phyloP scores from a whole-genome alignment of 2,797 vertebrate species.

The Lutjanus argentimaculatus region DNA sequence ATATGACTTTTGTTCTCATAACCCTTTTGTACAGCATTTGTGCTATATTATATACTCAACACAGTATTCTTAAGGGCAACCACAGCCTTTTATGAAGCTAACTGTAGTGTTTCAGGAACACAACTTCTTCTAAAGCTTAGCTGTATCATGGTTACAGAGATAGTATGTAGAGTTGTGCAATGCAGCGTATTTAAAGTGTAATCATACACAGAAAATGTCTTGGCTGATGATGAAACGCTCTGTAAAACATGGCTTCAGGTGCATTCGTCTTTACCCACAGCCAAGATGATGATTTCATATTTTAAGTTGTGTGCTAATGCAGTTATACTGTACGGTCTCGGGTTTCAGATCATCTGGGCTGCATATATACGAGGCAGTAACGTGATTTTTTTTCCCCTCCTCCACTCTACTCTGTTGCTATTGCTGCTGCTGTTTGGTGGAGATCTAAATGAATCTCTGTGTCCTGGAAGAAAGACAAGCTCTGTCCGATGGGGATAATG shows the following conservation, averaged over 20 bases:
- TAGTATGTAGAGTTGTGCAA: slow-evolving; percentile 49
- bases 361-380: slow-evolving; percentile 46
- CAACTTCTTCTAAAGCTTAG: slow-evolving; percentile 8
- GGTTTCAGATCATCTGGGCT: slow-evolving; percentile 56
- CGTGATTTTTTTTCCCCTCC: slow-evolving; percentile 47
- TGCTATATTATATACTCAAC: slow-evolving; percentile 11
- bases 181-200: slow-evolving; percentile 53
- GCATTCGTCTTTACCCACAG: slow-evolving; percentile 44
- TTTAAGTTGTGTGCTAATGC: slow-evolving; percentile 66
- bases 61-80: slow-evolving; percentile 16
- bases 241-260: slow-evolving; percentile 67
- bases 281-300: slow-evolving; percentile 47
- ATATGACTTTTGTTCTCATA: slow-evolving; percentile 33
- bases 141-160: slow-evolving; percentile 5
- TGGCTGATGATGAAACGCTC: slow-evolving; percentile 75
- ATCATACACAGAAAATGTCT: slow-evolving; percentile 55
- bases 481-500: slow-evolving; percentile 58
- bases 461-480: slow-evolving; percentile 63
- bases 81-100: slow-evolving; percentile 4
- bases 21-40: slow-evolving; percentile 15
- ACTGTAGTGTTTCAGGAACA: background rate
- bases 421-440: slow-evolving; percentile 34
- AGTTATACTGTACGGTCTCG: slow-evolving; percentile 32
- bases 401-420: slow-evolving; percentile 8
- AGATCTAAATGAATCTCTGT: slow-evolving; percentile 70